These are phyloP conservation scores for Mesoclemmys tuberculata DNA, from an alignment of 2,113 vertebrate genomes.

Conservation along the genomic window DNA sequence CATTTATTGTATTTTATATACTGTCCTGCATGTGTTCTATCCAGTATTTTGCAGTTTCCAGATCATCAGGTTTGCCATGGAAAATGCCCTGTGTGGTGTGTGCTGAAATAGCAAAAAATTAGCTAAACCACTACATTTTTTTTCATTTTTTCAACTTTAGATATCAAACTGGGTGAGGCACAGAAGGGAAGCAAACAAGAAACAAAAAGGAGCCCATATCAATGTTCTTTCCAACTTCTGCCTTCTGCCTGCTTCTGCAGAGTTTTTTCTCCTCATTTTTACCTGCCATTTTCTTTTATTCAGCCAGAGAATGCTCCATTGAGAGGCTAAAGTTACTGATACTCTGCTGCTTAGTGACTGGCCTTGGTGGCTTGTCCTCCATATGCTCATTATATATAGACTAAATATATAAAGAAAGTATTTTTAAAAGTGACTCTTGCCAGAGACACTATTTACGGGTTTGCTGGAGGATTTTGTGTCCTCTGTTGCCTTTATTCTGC, in stretches of 20 bases:
- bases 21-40: fast-evolving
- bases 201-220: too few relatives aligned
- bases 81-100: not conserved
- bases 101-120: not conserved
- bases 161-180: not conserved
- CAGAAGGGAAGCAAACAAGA: too few relatives aligned
- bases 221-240: too few relatives aligned
- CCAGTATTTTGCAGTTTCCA: not conserved
- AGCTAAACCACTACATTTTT: too few relatives aligned
- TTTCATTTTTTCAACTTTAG: not conserved
- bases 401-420: not conserved
- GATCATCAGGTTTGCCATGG: not conserved
- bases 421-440: not conserved
- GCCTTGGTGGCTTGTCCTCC: not conserved
- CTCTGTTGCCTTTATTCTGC: not conserved
- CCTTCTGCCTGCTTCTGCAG: not conserved
- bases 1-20: not conserved
- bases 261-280: not conserved
- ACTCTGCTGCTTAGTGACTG: not conserved
- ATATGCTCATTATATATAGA: not conserved
- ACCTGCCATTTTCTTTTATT: not conserved
- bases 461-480: not conserved
- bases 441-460: fast-evolving
- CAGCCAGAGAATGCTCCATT: not conserved
- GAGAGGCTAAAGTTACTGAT: not conserved